Base-by-base conservation (phyloP, 1,140 invertebrate species). In the Dendrolimus punctatus region DNA sequence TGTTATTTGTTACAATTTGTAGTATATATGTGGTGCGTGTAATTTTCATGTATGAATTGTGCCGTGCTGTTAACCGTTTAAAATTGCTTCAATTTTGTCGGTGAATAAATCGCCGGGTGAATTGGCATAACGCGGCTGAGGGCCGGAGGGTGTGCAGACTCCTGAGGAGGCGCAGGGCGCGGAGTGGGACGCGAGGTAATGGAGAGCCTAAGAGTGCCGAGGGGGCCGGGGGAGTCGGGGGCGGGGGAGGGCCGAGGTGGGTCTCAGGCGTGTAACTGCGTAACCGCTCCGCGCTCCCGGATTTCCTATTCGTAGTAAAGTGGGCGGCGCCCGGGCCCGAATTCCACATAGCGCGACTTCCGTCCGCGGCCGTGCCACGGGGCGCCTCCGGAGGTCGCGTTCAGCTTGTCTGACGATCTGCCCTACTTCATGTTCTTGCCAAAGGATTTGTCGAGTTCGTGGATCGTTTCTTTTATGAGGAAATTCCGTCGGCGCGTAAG, bases 261-360 rank as follows among this genome's bases (percentile, higher is more conserved):
- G 80, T 77, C 80, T 82, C 83, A 84, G 76, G 74, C 81, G 82
- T 82, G 83, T 86, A 87, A 86, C 86, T 84, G 86, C 86, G 86
- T 86, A 88, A 87, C 86, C 84, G 81, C 82, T 85, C 71, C 80
- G 83, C 83, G 76, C 77, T 80, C 77, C 80, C 84, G 83, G 84
- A 85, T 86, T 86, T 87, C 82, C 86, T 85, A 80, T 80, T 80
- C 75, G 81, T 77, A 84, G 82, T 81, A 80, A 80, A 84, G 73
- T 79, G 79, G 81, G 81, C 81, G 80, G 78, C 78, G 78, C 80
- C 73, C 56, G 67, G 59, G 66, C 71, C 76, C 76, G 75, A 80
- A 82, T 80, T 81, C 80, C 80, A 76, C 76, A 76, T 79, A 77
- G 76, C 71, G 71, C 63, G 76, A 76, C 73, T 80, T 81, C 73